phyloP scores from a whole-genome alignment of 1,140 invertebrate genomes.

The Drosophila kanapiae region DNA sequence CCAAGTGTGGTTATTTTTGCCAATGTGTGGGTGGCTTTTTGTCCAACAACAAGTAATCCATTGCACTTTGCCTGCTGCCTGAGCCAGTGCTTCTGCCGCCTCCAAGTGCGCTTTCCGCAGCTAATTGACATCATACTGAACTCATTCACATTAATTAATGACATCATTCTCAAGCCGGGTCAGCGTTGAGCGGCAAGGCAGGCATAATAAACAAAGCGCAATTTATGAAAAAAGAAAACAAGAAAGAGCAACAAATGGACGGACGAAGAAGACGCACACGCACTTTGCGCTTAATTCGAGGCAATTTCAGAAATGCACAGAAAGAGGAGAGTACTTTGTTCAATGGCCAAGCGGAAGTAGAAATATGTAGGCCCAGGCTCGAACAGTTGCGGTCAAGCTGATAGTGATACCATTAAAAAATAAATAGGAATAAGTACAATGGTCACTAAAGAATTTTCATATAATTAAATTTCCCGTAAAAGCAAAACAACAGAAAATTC shows the following conservation, averaged over 20 bases:
- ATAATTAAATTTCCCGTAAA: neutral
- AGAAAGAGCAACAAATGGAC: slow-evolving; percentile 45
- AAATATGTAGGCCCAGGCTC: slow-evolving; percentile 4
- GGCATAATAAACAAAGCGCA: slow-evolving; percentile 57
- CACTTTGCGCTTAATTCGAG: slow-evolving; percentile 71
- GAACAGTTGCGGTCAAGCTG: slow-evolving; percentile 8
- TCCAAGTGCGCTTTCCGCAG: slow-evolving; percentile 78
- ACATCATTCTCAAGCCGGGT: slow-evolving; percentile 72
- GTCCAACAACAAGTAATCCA: slow-evolving; percentile 63
- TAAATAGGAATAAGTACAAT: neutral
- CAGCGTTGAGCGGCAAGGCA: slow-evolving; percentile 35
- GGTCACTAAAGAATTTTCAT: neutral
- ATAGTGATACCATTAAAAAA: neutral
- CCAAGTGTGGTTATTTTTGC: neutral
- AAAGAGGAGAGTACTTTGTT: slow-evolving; percentile 25
- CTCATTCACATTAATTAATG: slow-evolving; percentile 84
- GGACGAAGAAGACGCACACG: slow-evolving; percentile 44
- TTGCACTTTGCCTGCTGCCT: slow-evolving; percentile 43
- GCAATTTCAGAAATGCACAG: slow-evolving; percentile 65
- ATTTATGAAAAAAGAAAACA: slow-evolving; percentile 45
- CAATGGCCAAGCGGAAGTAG: slow-evolving; percentile 46
- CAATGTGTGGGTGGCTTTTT: slow-evolving; percentile 39
- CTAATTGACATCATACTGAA: slow-evolving; percentile 84
- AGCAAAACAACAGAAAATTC: neutral
- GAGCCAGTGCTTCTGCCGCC: slow-evolving; percentile 24